Conservation (phyloP, 2,113 vertebrate genomes). For the Varanus komodoensis region DNA sequence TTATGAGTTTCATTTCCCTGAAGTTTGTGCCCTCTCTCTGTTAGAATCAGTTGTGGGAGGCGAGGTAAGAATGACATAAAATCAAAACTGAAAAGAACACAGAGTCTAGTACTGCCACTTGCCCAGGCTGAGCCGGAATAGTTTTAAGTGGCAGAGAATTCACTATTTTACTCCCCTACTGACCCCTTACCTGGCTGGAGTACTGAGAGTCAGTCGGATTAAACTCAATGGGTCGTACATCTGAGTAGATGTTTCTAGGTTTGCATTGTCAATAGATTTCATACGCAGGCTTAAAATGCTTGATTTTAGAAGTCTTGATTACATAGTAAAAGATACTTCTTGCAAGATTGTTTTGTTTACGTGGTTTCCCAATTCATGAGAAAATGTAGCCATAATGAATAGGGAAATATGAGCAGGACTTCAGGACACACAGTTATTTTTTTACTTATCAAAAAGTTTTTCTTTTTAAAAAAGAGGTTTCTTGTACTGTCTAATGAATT, state of each 20-base stretch:
- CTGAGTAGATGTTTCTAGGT: too few relatives aligned
- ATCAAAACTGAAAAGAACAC: too few relatives aligned
- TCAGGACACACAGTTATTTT: not conserved
- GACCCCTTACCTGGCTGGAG: not conserved
- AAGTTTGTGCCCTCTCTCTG: too few relatives aligned
- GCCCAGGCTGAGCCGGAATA: not conserved
- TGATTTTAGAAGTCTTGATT: not conserved
- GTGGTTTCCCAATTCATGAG: not conserved
- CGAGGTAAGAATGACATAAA: too few relatives aligned
- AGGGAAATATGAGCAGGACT: not conserved
- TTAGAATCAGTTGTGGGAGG: too few relatives aligned
- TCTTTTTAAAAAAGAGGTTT: slow-evolving; percentile 32
- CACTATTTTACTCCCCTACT: not conserved
- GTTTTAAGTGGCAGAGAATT: not conserved
- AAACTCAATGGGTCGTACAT: not conserved
- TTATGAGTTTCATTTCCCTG: too few relatives aligned
- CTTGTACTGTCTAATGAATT: slow-evolving; percentile 21
- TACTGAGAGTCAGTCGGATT: not conserved
- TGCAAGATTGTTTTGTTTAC: slow-evolving; percentile 1
- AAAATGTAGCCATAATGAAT: not conserved
- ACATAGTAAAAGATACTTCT: not conserved
- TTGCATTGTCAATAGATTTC: slow-evolving; percentile 5
- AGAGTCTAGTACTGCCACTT: too few relatives aligned
- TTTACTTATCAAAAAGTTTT: not conserved
- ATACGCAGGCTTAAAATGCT: not conserved